phyloP scores from a whole-genome alignment of 92 coral and sea anemone species.

The Parazoanthus swiftii region DNA sequence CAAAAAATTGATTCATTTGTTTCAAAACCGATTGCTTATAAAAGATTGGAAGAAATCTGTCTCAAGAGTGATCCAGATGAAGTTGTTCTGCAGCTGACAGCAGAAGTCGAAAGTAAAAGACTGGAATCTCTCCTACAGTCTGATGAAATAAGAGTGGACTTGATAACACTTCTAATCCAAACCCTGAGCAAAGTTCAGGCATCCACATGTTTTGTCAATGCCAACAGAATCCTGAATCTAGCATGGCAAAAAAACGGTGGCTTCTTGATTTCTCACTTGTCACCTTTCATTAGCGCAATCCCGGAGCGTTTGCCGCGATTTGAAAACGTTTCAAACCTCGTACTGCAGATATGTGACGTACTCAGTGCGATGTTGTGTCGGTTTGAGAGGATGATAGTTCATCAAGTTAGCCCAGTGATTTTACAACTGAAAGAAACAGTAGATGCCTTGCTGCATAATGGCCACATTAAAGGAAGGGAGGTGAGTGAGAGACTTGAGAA shows the following conservation, averaged over 20 bases:
- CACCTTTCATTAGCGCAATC: constrained; percentile 27
- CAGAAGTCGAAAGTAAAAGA: constrained; percentile 16
- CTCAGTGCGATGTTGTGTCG: constrained; percentile 44
- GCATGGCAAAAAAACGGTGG: constrained; percentile 30
- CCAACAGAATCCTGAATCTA: constrained; percentile 13
- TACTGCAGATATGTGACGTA: constrained; percentile 38
- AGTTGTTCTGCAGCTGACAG: constrained; percentile 17
- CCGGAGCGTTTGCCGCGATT: constrained; percentile 6
- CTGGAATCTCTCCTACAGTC: constrained; percentile 23
- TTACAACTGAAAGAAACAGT: constrained; percentile 57
- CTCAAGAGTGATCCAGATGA: constrained; percentile 21
- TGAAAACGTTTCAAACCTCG: constrained; percentile 25
- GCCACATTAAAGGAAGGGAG: constrained; percentile 32
- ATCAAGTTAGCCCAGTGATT: constrained; percentile 53
- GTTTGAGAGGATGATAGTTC: constrained; percentile 38
- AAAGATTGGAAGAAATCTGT: constrained; percentile 26
- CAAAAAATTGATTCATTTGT: background rate
- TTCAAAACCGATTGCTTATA: constrained; percentile 4
- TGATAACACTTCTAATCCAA: constrained; percentile 18
- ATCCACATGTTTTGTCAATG: background rate
- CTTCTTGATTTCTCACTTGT: constrained; percentile 19
- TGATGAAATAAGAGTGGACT: constrained; percentile 5
- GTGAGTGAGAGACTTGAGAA: constrained; percentile 48
- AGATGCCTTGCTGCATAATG: constrained; percentile 27
- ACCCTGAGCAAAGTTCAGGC: constrained; percentile 36